Percentiles rank a stretch among this genome's conserved stretches.
These are phyloP conservation scores for Typhlomys cinereus DNA, from an alignment of 2,113 vertebrate genomes.

Conservation along the genomic window DNA sequence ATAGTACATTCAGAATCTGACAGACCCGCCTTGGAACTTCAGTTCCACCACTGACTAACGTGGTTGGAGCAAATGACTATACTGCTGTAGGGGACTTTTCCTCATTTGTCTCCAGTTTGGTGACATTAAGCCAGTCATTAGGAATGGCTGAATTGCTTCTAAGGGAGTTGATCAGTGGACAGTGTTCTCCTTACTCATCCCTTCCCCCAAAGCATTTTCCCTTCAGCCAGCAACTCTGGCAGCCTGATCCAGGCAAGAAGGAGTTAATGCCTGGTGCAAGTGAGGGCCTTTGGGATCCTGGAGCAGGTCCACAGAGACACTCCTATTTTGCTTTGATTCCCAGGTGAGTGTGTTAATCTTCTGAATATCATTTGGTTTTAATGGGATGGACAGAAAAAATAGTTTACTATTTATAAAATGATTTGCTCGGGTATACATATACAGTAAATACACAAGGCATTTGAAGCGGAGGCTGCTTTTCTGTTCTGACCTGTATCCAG, in stretches of 20 bases:
- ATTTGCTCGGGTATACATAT: not conserved
- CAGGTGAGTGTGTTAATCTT: not conserved
- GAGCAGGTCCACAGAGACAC: not conserved
- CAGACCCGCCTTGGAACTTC: not conserved
- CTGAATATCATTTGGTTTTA: not conserved
- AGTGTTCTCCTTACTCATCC: not conserved
- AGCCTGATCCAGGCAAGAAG: not conserved
- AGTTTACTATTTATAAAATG: not conserved
- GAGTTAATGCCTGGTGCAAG: not conserved
- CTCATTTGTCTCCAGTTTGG: not conserved
- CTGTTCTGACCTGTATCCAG: not conserved
- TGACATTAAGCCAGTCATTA: not conserved
- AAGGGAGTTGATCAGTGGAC: too few relatives aligned
- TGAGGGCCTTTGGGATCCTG: not conserved
- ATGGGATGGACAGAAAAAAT: not conserved
- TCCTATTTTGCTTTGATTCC: slow-evolving; percentile 13
- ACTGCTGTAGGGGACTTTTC: not conserved
- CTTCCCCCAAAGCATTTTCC: not conserved
- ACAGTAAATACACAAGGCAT: not conserved
- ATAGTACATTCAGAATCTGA: not conserved
- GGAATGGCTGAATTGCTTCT: not conserved
- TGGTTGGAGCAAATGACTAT: not conserved
- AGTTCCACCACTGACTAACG: not conserved
- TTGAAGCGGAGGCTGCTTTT: not conserved
- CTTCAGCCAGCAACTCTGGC: not conserved